Evolutionary conservation across 1,140 invertebrate species (phyloP), one percentile per base, ranked within the genome.

Genomic region (Archegozetes longisetosus): DNA sequence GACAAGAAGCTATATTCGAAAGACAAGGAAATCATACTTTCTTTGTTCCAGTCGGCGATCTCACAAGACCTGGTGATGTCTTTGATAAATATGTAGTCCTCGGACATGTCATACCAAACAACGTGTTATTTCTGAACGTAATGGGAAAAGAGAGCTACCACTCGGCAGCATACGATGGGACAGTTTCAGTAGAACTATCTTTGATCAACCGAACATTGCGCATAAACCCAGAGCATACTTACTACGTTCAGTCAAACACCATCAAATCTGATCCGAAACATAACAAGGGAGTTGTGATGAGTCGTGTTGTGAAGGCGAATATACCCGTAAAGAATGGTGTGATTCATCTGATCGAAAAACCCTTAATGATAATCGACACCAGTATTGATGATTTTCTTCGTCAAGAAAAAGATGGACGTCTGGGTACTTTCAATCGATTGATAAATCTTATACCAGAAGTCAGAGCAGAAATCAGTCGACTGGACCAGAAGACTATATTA

Each of bases 301-400:
- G 87, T 2, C 84, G 89, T 70, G 86, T 94, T 59, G 79, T 90
- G 1, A 82, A 83, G 70, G 83, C 83, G n/a, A 92, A 94, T 72
- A 92, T 94, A 64, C 88, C 89, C 0, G 85, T 93, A 3, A 82
- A 81, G 67, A 93, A 93, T 68, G 89, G 90, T 12, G 88, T 93
- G 0, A 81, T 93, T 1, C 90, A 94, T 75, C 77, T 94, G 25
- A 93, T 93, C 66, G 84, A 87, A 61, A 79, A 85, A 61, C 88
- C 88, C 0, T 74, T 94, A 1, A 89, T 92, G 83, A 81, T 92
- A 40, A 84, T 91, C 27, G 87, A 91, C 66, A 83, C 81, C 13
- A 84, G 82, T 3, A 81, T 92, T 48, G 80, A 80, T 61, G 80
- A 91, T 67, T 88, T 91, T 66, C 77, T 81, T 32, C 55, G 62